phyloP scores from a whole-genome alignment of 2,113 vertebrate species.

The Sylvia atricapilla region DNA sequence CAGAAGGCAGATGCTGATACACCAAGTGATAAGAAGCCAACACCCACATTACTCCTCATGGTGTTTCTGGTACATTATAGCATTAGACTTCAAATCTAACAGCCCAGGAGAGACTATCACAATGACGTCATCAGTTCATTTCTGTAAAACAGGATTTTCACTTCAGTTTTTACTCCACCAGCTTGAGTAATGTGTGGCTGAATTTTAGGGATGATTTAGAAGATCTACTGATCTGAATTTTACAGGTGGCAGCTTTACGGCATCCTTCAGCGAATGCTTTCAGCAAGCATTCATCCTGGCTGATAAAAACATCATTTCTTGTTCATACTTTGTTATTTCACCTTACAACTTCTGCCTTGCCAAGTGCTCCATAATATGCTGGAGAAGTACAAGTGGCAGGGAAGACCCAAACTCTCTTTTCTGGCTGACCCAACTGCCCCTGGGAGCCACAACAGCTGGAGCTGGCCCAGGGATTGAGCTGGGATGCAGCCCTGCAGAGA shows the following conservation, averaged over 20 bases:
- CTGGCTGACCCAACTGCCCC: background rate
- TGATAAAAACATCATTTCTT: background rate
- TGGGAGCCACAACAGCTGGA: background rate
- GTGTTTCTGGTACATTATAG: background rate
- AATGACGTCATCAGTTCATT: background rate
- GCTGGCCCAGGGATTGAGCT: accelerated
- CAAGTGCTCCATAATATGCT: background rate
- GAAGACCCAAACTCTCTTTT: accelerated
- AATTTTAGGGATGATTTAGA: background rate
- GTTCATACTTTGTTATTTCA: background rate
- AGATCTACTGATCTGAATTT: background rate
- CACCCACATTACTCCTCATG: background rate
- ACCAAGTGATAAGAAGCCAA: background rate
- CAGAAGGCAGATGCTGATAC: background rate
- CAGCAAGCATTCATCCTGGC: background rate
- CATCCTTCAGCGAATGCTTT: background rate
- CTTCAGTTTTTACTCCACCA: background rate
- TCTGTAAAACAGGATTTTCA: background rate
- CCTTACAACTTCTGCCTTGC: background rate
- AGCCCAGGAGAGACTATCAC: background rate
- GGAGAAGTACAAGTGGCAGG: background rate
- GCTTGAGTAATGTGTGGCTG: background rate
- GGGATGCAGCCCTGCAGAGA: background rate
- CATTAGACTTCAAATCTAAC: background rate
- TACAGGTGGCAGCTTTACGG: background rate